Base-by-base conservation (phyloP, 2,888 invertebrate genomes). In the Argyresthia goedartella region DNA sequence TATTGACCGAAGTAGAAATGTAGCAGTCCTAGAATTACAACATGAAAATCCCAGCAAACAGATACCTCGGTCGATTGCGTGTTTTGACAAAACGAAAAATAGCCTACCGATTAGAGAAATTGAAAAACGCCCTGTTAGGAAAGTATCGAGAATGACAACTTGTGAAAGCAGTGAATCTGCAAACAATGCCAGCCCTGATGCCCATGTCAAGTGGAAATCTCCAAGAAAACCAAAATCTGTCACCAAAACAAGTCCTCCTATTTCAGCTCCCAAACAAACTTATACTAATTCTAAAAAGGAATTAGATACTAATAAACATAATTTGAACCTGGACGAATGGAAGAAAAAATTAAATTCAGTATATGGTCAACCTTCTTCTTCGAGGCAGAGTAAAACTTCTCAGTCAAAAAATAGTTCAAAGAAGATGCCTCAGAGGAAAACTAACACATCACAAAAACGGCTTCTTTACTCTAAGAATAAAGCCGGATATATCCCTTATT, bases 401-500 rank as follows among this genome's bases (percentile, higher is more conserved):
- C 42, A 63, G 52, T 46, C 53, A 14, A 73, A 63, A 59, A 61
- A 47, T 35, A 61, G 55, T 48, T 11, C 13, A 53, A 67, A 67
- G 59, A 65, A 63, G 16, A 9, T 16, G 11, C 46, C 25, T 36
- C 49, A 36, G 56, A 52, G 48, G 11, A 59, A 61, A 57, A 46
- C 49, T 11, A 4, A 10, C 13, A 11, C 14, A 35, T 25, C 44
- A 45, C 10, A 13, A 35, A 52, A 39, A 53, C 46, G 4, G 35
- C 33, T 13, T 48, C 45, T 50, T 10, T 57, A 53, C 34, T 25
- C 52, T 1, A 59, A 73, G 16, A 81, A 80, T 56, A 80, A 78
- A 55, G 55, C 65, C 11, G 78, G 81, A 49, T 88, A 88, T 58
- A 82, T 88, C 60, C 87, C 87, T 1, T 88, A 88, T 64, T 74